A percentile compares a stretch with the other conserved stretches of the same genome.
phyloP scores from a whole-genome alignment of 1,140 invertebrate species.

The Brachionus sp. region DNA sequence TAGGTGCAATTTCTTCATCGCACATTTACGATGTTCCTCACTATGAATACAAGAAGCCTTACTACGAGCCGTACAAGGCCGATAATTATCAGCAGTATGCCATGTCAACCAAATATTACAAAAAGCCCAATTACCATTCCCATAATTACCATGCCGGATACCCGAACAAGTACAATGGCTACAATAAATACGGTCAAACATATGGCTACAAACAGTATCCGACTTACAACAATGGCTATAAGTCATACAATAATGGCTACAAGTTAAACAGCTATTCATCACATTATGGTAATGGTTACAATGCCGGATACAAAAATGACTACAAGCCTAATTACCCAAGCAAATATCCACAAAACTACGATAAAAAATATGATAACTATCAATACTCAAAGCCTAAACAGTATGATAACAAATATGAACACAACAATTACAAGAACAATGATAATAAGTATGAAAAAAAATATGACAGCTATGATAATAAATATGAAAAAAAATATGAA shows the following conservation, averaged over 20 bases:
- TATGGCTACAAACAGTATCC: background rate
- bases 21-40: background rate
- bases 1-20: background rate
- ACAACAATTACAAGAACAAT: background rate
- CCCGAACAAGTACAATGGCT: background rate
- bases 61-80: background rate
- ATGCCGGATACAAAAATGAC: background rate
- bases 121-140: background rate
- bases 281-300: background rate
- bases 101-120: background rate
- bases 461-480: background rate
- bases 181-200: background rate
- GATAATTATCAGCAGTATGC: constrained; percentile 27
- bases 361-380: background rate
- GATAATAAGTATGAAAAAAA: background rate
- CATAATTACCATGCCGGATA: background rate
- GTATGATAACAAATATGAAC: constrained; percentile 3
- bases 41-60: background rate
- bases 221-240: background rate
- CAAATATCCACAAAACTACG: constrained; percentile 9
- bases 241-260: background rate
- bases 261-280: background rate
- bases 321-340: background rate
- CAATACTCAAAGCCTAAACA: background rate
- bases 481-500: background rate